Conservation (phyloP, 2,888 invertebrate species). For the Folsomia candida region DNA sequence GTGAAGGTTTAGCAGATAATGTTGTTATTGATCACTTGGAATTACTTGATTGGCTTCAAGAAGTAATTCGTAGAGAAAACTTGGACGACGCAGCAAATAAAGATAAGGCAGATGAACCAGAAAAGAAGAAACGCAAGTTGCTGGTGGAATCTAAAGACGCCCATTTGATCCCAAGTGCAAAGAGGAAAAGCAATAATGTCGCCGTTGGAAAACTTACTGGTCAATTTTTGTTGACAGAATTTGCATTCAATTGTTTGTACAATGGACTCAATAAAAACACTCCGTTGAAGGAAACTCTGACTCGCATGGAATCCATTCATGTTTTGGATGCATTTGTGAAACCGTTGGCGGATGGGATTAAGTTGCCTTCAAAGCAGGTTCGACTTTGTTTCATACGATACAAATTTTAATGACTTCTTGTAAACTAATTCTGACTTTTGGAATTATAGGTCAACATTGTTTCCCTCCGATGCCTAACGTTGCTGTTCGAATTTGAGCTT, state of each 20-base stretch:
- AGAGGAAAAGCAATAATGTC: constrained; percentile 26
- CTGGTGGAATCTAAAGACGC: constrained; percentile 34
- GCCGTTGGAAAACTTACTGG: constrained; percentile 29
- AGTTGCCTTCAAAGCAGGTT: constrained; percentile 38
- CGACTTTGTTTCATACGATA: too few species aligned
- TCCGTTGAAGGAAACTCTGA: constrained; percentile 18
- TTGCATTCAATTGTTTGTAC: constrained; percentile 35
- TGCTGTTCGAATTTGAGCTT: constrained; percentile 36
- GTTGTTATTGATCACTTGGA: constrained; percentile 24
- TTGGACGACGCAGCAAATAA: neutral
- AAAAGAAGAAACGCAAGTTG: constrained; percentile 29
- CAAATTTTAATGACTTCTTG: too few species aligned
- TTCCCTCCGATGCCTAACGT: constrained; percentile 29
- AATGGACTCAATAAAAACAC: constrained; percentile 34
- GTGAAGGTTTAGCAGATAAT: constrained; percentile 41
- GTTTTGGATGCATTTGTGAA: constrained; percentile 32
- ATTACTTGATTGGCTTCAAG: constrained; percentile 34
- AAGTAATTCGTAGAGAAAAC: constrained; percentile 24
- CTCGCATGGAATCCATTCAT: neutral
- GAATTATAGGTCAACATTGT: constrained; percentile 37
- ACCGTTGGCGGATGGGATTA: constrained; percentile 30
- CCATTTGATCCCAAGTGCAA: constrained; percentile 23
- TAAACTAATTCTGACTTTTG: neutral
- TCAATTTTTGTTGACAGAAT: constrained; percentile 34
- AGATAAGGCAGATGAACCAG: neutral